phyloP scores from a whole-genome alignment of 2,888 invertebrate genomes.

The Pyrgus malvae region DNA sequence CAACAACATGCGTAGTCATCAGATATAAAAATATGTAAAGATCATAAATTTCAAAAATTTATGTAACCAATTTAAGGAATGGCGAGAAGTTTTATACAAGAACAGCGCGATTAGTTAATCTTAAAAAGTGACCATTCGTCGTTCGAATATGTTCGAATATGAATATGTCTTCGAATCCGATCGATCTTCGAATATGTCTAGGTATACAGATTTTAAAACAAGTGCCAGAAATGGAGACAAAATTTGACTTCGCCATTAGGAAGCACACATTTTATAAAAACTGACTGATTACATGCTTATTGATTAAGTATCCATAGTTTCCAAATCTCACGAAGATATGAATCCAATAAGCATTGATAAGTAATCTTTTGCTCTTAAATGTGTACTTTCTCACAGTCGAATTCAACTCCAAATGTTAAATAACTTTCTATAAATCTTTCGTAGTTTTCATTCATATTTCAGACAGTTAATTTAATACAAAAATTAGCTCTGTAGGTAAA shows the following conservation, averaged over 20 bases:
- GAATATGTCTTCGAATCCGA: no score
- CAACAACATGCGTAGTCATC: slow-evolving; percentile 28
- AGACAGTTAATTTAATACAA: slow-evolving; percentile 37
- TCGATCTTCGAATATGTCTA: no score
- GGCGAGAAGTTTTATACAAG: slow-evolving; percentile 51
- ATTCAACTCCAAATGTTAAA: not conserved
- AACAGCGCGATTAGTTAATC: slow-evolving; percentile 31
- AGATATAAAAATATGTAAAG: slow-evolving; percentile 40
- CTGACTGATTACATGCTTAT: not conserved
- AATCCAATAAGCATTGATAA: no score
- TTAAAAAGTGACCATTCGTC: no score
- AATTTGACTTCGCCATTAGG: slow-evolving; percentile 18
- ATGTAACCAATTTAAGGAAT: slow-evolving; percentile 45
- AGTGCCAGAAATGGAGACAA: slow-evolving; percentile 26
- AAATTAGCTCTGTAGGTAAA: slow-evolving; percentile 51
- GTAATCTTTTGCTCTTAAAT: no score
- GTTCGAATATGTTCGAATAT: no score
- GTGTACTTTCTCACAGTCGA: not conserved
- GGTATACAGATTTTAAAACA: slow-evolving; percentile 26
- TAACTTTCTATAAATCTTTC: not conserved
- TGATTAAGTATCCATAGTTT: not conserved
- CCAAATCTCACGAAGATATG: no score
- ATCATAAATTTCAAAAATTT: slow-evolving; percentile 5
- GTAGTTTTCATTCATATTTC: not conserved
- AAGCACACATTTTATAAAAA: not conserved